Conservation (phyloP, 2,113 vertebrate species). For the Perccottus glenii region DNA sequence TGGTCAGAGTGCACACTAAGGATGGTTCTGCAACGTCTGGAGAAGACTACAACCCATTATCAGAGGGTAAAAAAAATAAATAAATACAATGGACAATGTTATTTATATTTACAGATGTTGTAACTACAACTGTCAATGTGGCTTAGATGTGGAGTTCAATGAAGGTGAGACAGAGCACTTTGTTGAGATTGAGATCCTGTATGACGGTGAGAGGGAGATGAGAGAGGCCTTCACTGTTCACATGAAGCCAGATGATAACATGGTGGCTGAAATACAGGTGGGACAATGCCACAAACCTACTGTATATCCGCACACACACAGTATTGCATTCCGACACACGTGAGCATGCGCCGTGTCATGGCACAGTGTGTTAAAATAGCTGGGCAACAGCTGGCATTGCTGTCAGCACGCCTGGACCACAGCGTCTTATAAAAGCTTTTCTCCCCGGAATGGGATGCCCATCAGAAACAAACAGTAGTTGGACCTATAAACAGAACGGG, state of each 20-base stretch:
- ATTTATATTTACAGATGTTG: neutral
- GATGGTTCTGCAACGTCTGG: slow-evolving; percentile 88
- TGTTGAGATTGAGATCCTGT: slow-evolving; percentile 85
- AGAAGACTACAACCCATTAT: slow-evolving; percentile 87
- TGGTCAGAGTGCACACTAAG: slow-evolving; percentile 86
- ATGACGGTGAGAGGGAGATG: slow-evolving; percentile 85
- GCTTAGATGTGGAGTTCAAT: slow-evolving; percentile 83
- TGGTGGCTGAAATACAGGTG: slow-evolving; percentile 87
- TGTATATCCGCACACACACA: slow-evolving; percentile 23
- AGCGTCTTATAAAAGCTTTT: slow-evolving; percentile 72
- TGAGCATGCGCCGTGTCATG: slow-evolving; percentile 53
- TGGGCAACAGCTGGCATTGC: slow-evolving; percentile 77
- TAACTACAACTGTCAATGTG: slow-evolving; percentile 4
- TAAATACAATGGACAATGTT: neutral
- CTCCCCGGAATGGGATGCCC: slow-evolving; percentile 70
- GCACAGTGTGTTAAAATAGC: slow-evolving; percentile 76
- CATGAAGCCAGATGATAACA: slow-evolving; percentile 87
- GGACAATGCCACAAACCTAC: slow-evolving; percentile 28
- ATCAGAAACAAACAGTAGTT: slow-evolving; percentile 60
- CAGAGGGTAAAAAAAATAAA: slow-evolving; percentile 75
- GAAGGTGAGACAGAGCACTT: slow-evolving; percentile 83
- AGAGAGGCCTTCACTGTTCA: slow-evolving; percentile 86
- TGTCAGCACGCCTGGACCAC: slow-evolving; percentile 75
- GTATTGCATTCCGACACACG: slow-evolving; percentile 37
- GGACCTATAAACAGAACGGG: slow-evolving; percentile 72